Evolutionary conservation across 2,888 invertebrate species (phyloP).

Genomic region (Nemotelus pantherinus): DNA sequence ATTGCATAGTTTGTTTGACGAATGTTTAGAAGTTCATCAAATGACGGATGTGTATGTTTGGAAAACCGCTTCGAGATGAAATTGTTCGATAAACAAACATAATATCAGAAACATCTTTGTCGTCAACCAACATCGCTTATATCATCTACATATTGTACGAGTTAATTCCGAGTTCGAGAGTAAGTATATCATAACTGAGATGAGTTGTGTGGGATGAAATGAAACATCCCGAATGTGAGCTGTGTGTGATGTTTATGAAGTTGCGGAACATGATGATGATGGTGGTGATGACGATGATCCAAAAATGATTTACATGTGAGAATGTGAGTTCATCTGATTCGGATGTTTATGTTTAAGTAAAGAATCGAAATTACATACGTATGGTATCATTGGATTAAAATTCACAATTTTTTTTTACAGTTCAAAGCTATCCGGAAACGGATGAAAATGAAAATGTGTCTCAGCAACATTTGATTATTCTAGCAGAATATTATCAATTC

Average conservation of each 20-base stretch:
- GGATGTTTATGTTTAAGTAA: slow-evolving; percentile 27
- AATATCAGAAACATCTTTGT: slow-evolving; percentile 37
- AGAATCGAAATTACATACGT: slow-evolving; percentile 22
- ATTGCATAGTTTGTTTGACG: not conserved
- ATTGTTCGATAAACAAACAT: slow-evolving; percentile 47
- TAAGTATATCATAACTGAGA: not conserved
- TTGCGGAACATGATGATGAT: not conserved
- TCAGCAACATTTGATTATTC: too few relatives aligned
- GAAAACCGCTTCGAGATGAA: slow-evolving; percentile 46
- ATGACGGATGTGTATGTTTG: slow-evolving; percentile 34
- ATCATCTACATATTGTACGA: not conserved
- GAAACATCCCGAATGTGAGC: too few relatives aligned
- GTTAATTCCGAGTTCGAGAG: not conserved
- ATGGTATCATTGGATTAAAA: slow-evolving; percentile 5
- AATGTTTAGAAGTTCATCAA: not conserved
- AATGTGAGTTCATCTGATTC: slow-evolving; percentile 5
- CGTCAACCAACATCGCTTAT: not conserved
- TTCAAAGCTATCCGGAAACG: too few relatives aligned
- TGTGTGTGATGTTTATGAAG: not conserved
- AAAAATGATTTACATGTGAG: slow-evolving; percentile 36
- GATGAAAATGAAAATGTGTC: too few relatives aligned
- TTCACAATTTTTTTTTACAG: not conserved
- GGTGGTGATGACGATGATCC: not conserved
- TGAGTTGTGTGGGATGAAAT: not conserved
- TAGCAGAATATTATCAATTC: too few relatives aligned